Base-by-base conservation (phyloP, 2,113 vertebrate genomes). In the Australoheros scitulus region DNA sequence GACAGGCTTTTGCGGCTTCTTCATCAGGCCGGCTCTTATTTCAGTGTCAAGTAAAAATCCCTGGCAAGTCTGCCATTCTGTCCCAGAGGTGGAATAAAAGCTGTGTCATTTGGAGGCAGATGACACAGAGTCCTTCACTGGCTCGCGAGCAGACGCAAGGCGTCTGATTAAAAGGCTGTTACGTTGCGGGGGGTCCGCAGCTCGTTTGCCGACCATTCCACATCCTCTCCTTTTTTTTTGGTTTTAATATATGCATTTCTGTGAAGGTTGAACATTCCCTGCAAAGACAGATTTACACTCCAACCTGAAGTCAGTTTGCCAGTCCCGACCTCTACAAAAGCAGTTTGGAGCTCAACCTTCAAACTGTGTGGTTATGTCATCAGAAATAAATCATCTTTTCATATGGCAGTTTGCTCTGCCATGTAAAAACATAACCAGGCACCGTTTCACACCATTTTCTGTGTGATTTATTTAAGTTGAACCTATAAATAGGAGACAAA, bases 111-210 rank as follows among this genome's bases (percentile, higher is more conserved):
- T 86, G 76, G 84, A 91, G 78, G 79, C 26, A 15, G 92, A 88
- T 83, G 87, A 89, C 81, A 91, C 81, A 60, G 88, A 93, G 87
- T 93, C 83, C 84, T 90, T 68, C 29, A 29, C 77, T 81, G 65
- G 82, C 52, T 34, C 59, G 26, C 2, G 4, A 87, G 70, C 61
- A 88, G 92, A 90, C 50, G 20, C 50, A 9, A 80, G 81, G 85
- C 65, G 77, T 88, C 88, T 89, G 65, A 90, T 94, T 93, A 94
- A 91, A 94, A 87, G 55, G 61, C 77, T 4, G 79, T 87, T 89
- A 86, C 38, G 32, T 80, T 84, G 80, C 60, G 18, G 41, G 26
- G 60, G 81, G 38, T 77, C 65, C 10, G 1, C 3, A 34, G 52
- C 79, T 63, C 80, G 76, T 91, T 92, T 83, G 79, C 72, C 84